A percentile compares a stretch with the other conserved stretches of the same genome.
Conservation (phyloP, 2,797 vertebrate species). For the Bradypus variegatus region DNA sequence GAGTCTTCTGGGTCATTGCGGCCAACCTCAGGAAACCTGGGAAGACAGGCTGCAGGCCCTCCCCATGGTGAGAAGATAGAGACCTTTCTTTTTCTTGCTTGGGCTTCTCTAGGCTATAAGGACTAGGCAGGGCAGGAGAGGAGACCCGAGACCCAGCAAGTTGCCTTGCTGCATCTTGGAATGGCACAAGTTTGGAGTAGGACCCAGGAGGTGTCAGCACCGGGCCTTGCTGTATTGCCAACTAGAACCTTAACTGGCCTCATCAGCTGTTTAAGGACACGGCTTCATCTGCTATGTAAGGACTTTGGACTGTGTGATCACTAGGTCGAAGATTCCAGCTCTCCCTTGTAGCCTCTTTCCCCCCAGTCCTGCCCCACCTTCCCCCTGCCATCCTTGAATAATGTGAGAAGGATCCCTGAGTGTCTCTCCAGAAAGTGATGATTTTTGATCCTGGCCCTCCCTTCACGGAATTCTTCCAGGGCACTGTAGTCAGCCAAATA, state of each 20-base stretch:
- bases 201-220: neutral
- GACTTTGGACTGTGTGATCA: neutral
- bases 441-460: conserved; percentile 12
- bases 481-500: conserved; percentile 30
- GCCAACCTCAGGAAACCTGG: conserved; percentile 20
- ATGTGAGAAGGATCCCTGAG: conserved; percentile 5
- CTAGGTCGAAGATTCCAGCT: neutral
- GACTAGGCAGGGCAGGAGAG: neutral
- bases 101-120: neutral
- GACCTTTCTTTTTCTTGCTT: neutral
- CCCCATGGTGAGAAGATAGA: neutral
- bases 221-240: neutral
- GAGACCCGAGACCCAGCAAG: neutral
- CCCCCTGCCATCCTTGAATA: conserved; percentile 17
- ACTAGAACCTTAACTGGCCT: neutral
- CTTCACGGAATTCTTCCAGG: conserved; percentile 39
- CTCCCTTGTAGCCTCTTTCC: neutral
- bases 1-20: conserved; percentile 40
- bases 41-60: neutral
- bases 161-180: neutral
- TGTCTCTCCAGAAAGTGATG: conserved; percentile 12
- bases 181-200: neutral
- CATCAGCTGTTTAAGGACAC: neutral
- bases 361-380: neutral
- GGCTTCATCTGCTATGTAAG: neutral